Evolutionary conservation across 2,113 vertebrate genomes (phyloP), one percentile per base, ranked within the genome.

Genomic region (Neolamprologus hecqui): DNA sequence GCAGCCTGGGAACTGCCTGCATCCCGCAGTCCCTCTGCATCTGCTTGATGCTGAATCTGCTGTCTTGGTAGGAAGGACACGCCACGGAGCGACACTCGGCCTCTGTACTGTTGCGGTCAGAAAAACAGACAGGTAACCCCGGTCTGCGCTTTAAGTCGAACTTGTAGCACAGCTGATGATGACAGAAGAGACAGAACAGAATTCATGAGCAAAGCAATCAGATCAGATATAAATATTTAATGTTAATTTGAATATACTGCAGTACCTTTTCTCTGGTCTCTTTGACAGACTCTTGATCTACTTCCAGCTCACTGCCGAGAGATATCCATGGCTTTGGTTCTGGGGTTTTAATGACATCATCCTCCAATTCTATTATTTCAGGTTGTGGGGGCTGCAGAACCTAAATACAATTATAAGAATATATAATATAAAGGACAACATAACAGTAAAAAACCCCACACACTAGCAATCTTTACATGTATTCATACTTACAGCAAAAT

Each of bases 271-370:
- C 88, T 94, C 90, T 93, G 35, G 92, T 87, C 21, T 96, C 96
- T 57, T 86, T 97, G 82, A 97, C n/a, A 4, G 96, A 96, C 92
- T 98, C 98, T 47, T 97, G 97, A 23, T 97, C 97, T 77, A 99
- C 97, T 96, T 99, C 99, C 88, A 92, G 92, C 90, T 98, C 98
- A 0, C 98, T 99, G 65, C 98, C 98, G 84, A 98, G 94, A 79
- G 97, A 97, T 65, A 98, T 79, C 98, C 98, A 99, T 1, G 92
- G 91, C 92, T 95, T 97, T 54, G 84, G 91, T 80, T 96, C 83
- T 23, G 96, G 94, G 31, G 94, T 96, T 49, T 92, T 95, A 79
- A 90, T 92, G 42, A 92, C 12, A 85, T 92, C 89, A 7, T 60
- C 81, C 8, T 97, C 96, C 31, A 47, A 3, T 13, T 54, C 91